phyloP scores from a whole-genome alignment of 2,888 invertebrate genomes.

The Spilosoma lubricipeda region DNA sequence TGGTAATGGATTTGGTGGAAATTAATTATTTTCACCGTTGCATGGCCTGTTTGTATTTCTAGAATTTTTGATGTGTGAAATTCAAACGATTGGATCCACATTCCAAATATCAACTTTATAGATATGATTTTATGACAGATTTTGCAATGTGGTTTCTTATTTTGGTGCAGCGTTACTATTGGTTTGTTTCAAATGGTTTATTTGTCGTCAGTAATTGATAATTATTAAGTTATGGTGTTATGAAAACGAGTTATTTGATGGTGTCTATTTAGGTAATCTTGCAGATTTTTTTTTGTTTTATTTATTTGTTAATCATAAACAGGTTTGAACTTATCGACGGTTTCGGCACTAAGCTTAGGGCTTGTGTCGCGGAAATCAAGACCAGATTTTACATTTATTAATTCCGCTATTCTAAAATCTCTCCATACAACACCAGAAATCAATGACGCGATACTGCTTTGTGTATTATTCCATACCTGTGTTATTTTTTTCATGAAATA shows the following conservation, averaged over 20 bases:
- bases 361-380: too few species aligned
- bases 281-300: too few species aligned
- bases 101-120: constrained; percentile 42
- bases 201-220: constrained; percentile 27
- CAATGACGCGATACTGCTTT: background rate
- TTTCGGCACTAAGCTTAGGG: too few species aligned
- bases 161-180: constrained; percentile 32
- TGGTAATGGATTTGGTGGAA: constrained; percentile 73
- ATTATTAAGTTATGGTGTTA: constrained; percentile 19
- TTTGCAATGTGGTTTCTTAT: constrained; percentile 33
- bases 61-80: constrained; percentile 73
- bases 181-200: constrained; percentile 33
- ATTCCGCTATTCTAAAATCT: too few species aligned
- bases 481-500: background rate
- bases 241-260: background rate
- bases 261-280: background rate
- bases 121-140: constrained; percentile 18
- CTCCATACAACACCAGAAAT: too few species aligned
- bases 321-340: too few species aligned
- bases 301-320: too few species aligned
- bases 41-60: constrained; percentile 57
- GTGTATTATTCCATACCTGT: background rate
- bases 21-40: constrained; percentile 76
- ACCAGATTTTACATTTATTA: too few species aligned
- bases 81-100: constrained; percentile 48